Evolutionary conservation across 1,140 invertebrate species (phyloP), one percentile per base, ranked within the genome.

Genomic region (Portunus trituberculatus): DNA sequence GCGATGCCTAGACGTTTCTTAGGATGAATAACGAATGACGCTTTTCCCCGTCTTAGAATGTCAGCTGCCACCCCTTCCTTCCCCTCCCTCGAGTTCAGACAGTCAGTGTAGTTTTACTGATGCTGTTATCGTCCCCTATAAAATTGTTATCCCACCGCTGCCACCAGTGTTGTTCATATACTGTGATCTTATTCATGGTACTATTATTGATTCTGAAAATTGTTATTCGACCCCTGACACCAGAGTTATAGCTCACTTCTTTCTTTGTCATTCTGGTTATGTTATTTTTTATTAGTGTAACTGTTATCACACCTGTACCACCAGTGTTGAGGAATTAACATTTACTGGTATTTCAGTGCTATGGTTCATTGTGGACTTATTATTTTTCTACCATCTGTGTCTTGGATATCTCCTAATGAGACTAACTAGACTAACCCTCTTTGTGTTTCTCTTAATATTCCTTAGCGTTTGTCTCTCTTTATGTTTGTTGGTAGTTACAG

Each of bases 1-100:
- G 83, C 92, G 92, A 87, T n/a, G 39, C 82, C 83, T 20, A 93
- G 92, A 93, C 92, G 92, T 93, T 93, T 93, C 92, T 93, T 93
- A 86, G 3, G 12, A 93, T 93, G 92, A 93, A 93, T 87, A 46
- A 59, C 4, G 28, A 12, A 93, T 7, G 92, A 20, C 39, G 1
- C 28, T 76, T 76, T 20, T 76, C 67, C 67, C 20, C 67, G 67
- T 20, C 20, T 76, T n/a, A 76, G 83, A 87, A 93, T 87, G 92
- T 87, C 83, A 87, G 0, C 52, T 59, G 12, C 2, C 20, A 10
- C 2, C 20, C 52, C 52, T 59, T 59, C 52, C 52, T 59, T 59
- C 52, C 8, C 10, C 52, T 59, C 52, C 10, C 52, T 20, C 52
- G 39, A 39, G 39, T 39, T 39, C 39, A 39, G 39, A 39, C 39